Base-by-base conservation (phyloP, 1,140 invertebrate species). In the Drosophila sechellia region DNA sequence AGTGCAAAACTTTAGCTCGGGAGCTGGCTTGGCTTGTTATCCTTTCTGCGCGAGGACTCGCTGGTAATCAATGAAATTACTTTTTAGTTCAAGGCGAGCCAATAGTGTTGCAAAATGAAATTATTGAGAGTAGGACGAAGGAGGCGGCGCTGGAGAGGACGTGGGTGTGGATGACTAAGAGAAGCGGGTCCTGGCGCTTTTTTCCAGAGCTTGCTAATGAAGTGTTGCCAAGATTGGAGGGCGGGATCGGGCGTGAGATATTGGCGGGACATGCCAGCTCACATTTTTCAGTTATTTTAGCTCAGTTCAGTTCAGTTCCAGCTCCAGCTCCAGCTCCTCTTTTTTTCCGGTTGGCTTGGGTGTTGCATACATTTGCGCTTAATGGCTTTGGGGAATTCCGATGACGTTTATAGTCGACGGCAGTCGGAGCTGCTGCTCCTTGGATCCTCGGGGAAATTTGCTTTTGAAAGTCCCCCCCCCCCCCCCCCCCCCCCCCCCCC, bases 341-440 rank as follows among this genome's bases (percentile, higher is more conserved):
- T 53, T 35, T 40, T 56, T 50, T 57, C 52, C 49, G 68, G 64
- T 65, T 66, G 59, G 79, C 49, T 70, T 74, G 65, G 68, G 61
- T 80, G 79, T 89, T 89, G 84, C 84, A 89, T 89, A 89, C 85
- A 89, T 89, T 89, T 89, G 70, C 79, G 79, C 80, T 89, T 89
- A 89, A 89, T 89, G 85, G 84, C 84, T 89, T 89, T 89, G 79
- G 84, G 84, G 84, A 89, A 89, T 89, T 78, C 73, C 84, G 81
- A 84, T 89, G 84, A 89, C 84, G 84, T 83, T 89, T 89, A 89
- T 89, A 89, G 85, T 79, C 84, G 78, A 59, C 77, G 74, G 68
- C 60, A 70, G 42, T 35, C 42, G 45, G 31, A 58, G 69, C 64
- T 73, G 57, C 66, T 65, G 50, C 73, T 65, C 27, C 37, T 66